Evolutionary conservation across 2,113 vertebrate genomes (phyloP).

Genomic region (Colossoma macropomum): DNA sequence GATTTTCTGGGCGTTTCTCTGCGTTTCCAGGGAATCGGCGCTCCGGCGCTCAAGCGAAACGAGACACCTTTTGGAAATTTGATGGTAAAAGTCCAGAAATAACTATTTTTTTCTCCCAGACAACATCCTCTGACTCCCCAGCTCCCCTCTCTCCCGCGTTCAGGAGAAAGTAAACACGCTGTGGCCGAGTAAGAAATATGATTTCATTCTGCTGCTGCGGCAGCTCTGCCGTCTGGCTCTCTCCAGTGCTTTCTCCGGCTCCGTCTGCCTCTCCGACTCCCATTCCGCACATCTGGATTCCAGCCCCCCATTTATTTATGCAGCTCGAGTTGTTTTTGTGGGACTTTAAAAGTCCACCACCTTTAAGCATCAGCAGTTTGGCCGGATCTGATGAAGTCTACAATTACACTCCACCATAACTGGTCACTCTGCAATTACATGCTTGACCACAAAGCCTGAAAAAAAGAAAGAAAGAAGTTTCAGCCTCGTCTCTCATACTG

Average conservation of each 20-base stretch:
- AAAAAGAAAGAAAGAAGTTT: conserved; percentile 66
- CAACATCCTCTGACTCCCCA: conserved; percentile 66
- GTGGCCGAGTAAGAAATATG: conserved; percentile 59
- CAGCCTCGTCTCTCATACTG: conserved; percentile 78
- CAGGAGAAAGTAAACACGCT: conserved; percentile 70
- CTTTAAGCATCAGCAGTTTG: conserved; percentile 69
- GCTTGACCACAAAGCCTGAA: conserved; percentile 78
- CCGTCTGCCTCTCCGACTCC: conserved; percentile 34
- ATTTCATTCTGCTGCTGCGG: conserved; percentile 61
- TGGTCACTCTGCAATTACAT: conserved; percentile 84
- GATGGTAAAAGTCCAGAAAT: conserved; percentile 71
- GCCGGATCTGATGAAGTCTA: conserved; percentile 78
- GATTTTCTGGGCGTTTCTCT: too few species aligned
- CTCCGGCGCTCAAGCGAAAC: conserved; percentile 70
- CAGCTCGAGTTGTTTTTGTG: conserved; percentile 69
- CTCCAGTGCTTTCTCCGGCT: conserved; percentile 45
- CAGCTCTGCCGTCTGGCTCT: conserved; percentile 61
- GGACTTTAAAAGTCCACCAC: conserved; percentile 73
- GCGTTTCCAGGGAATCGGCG: conserved; percentile 67
- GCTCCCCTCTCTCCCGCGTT: conserved; percentile 48
- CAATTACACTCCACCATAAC: conserved; percentile 82
- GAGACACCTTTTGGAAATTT: conserved; percentile 65
- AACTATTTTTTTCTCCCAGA: conserved; percentile 59
- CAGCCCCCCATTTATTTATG: conserved; percentile 78
- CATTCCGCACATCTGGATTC: conserved; percentile 78